These are phyloP conservation scores for Aphyosemion australe DNA, from an alignment of 2,113 vertebrate species.

Conservation along the genomic window DNA sequence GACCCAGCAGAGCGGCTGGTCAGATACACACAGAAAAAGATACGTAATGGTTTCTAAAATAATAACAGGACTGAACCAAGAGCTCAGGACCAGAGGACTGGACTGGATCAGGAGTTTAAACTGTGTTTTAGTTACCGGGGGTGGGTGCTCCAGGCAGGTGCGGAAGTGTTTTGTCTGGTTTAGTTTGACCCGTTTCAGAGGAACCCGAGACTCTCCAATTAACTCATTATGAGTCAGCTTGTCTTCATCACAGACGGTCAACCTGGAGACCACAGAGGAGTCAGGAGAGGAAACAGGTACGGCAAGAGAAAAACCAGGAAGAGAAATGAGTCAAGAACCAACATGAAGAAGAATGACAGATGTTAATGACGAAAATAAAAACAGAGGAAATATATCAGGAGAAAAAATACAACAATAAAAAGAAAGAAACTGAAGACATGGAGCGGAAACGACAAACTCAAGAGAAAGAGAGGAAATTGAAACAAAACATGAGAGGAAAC, in stretches of 20 bases:
- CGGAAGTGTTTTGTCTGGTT: slow-evolving; percentile 86
- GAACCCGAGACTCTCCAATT: slow-evolving; percentile 86
- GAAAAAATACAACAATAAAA: no score
- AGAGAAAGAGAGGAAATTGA: no score
- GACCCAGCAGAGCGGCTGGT: no score
- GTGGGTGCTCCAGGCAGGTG: slow-evolving; percentile 86
- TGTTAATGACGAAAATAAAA: no score
- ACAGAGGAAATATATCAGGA: no score
- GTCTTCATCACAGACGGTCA: slow-evolving; percentile 89
- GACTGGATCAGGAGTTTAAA: neutral
- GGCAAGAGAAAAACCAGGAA: neutral
- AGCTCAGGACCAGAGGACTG: neutral
- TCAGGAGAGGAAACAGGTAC: neutral
- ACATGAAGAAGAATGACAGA: no score
- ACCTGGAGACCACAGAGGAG: slow-evolving; percentile 53
- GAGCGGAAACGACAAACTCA: no score
- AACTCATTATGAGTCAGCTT: slow-evolving; percentile 90
- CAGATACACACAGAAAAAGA: no score
- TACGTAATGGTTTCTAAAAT: no score
- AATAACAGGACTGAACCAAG: neutral
- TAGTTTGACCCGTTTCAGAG: slow-evolving; percentile 84
- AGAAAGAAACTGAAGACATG: no score
- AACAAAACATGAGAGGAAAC: no score
- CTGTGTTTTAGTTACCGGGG: slow-evolving; percentile 71
- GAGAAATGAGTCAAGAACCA: no score